Evolutionary conservation across 2,888 invertebrate species (phyloP), one percentile per base, ranked within the genome.

Genomic region (Andrena hattorfiana): DNA sequence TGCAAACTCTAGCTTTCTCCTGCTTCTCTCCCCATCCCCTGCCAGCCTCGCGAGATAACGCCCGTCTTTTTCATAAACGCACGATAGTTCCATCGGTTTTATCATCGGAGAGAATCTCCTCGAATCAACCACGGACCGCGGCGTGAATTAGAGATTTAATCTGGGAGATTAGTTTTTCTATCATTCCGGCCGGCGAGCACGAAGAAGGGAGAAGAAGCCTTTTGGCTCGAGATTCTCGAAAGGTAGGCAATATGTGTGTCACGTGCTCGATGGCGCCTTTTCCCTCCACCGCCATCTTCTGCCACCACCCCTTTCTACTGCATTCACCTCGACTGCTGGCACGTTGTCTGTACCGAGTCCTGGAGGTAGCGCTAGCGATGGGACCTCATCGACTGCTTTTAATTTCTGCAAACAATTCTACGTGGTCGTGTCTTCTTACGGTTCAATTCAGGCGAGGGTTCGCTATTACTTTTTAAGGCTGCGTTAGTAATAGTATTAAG

Each of bases 191-290:
- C 60, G 64, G 56, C 54, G 20, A 59, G 62, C 67, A 71, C 64
- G 60, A 49, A 30, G 70, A 73, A 71, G 35, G 80, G 69, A 56
- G 67, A 73, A 77, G 60, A 73, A 77, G 78, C 70, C 69, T 86
- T 88, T 88, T 87, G 88, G 90, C 89, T 83, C 80, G 86, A 67
- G 83, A 86, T 74, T 81, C 86, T 78, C 67, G 82, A 88, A 89
- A 86, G 89, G 85, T 88, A 82, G 86, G 85, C 88, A 89, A 89
- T 91, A 91, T 91, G 91, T 91, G 87, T 91, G 90, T 91, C 91
- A 91, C 91, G 91, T 91, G 88, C 87, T 84, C 67, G 83, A 67
- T 72, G 60, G 56, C 69, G 78, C 77, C 72, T 80, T 70, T 62
- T 67, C 64, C 77, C 74, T 48, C 54, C 59, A 56, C 30, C 60